phyloP scores from a whole-genome alignment of 1,140 invertebrate genomes.

The Physella acuta region DNA sequence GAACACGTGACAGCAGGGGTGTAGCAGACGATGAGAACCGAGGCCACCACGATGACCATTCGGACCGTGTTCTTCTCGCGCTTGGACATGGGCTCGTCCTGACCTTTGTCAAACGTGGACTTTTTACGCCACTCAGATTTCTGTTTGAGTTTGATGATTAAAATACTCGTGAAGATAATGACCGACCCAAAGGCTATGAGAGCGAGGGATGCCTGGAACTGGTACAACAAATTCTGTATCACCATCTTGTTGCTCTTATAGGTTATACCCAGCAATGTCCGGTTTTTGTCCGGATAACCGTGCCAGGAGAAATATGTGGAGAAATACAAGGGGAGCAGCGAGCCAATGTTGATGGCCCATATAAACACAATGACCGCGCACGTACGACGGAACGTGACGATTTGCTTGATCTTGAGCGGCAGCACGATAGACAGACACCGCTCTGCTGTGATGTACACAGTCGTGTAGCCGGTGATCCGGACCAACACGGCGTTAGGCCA shows the following conservation, averaged over 20 bases:
- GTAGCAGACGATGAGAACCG: not conserved
- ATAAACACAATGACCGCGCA: not conserved
- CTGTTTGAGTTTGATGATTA: not conserved
- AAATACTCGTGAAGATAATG: not conserved
- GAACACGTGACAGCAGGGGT: not conserved
- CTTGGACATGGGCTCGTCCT: not conserved
- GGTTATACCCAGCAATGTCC: not conserved
- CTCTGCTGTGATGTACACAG: constrained; percentile 2
- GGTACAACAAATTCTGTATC: not conserved
- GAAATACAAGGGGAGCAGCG: not conserved
- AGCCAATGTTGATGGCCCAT: not conserved
- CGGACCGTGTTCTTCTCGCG: not conserved
- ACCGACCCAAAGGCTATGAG: not conserved
- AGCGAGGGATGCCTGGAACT: not conserved
- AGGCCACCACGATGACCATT: not conserved
- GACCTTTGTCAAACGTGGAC: not conserved
- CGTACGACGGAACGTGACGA: not conserved
- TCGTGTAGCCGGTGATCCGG: not conserved
- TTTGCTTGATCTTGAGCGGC: constrained; percentile 3
- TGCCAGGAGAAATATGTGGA: not conserved
- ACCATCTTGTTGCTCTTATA: not conserved
- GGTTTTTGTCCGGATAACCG: not conserved
- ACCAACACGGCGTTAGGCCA: not conserved
- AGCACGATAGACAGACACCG: constrained; percentile 7
- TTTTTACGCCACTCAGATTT: not conserved